phyloP scores from a whole-genome alignment of 2,797 vertebrate genomes.

The Podargus strigoides region DNA sequence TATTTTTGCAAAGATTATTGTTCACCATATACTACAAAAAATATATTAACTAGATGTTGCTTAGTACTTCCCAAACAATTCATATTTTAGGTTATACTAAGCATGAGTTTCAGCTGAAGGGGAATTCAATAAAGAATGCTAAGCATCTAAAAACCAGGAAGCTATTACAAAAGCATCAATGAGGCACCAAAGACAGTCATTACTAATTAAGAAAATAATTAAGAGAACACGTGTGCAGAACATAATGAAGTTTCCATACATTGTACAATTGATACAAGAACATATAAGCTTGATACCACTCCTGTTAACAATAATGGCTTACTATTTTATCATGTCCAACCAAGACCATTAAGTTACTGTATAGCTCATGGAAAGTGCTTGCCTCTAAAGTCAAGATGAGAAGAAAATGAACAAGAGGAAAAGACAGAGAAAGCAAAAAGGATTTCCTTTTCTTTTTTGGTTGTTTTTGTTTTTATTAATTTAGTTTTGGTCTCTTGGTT shows the following conservation, averaged over 20 bases:
- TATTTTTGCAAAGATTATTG: neutral
- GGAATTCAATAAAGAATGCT: neutral
- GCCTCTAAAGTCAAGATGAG: neutral
- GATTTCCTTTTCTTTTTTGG: neutral
- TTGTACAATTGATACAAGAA: neutral
- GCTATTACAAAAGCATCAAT: neutral
- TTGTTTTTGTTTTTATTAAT: neutral
- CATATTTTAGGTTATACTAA: neutral
- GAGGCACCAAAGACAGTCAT: neutral
- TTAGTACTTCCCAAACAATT: neutral
- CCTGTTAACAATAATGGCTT: neutral
- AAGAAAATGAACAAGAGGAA: neutral
- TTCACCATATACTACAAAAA: neutral
- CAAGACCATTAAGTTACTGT: neutral
- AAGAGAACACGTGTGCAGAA: neutral
- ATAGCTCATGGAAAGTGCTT: neutral
- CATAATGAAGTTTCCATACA: neutral
- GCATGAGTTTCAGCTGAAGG: neutral
- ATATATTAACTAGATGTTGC: neutral
- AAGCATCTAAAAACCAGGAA: neutral
- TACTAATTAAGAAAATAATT: neutral
- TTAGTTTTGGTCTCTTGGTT: neutral
- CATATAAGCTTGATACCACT: neutral
- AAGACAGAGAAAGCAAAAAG: neutral
- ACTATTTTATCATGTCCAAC: neutral